A percentile compares a stretch with the other conserved stretches of the same genome.
Conservation (phyloP, 2,888 invertebrate species). For the Mimachlamys varia region DNA sequence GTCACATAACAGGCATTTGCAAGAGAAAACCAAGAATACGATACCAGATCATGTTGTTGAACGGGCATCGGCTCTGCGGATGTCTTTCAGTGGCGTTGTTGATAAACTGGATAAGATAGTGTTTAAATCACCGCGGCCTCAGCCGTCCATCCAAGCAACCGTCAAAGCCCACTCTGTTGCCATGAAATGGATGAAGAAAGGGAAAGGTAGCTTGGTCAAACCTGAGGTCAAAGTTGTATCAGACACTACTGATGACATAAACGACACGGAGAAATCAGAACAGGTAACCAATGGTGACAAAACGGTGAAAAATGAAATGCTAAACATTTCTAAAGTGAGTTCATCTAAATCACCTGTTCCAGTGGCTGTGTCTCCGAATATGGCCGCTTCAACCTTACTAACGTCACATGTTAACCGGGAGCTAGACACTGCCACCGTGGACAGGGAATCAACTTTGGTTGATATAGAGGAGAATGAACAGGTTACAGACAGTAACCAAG, state of each 20-base stretch:
- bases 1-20: conserved; percentile 62
- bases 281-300: neutral
- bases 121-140: conserved; percentile 54
- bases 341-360: neutral
- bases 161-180: conserved; percentile 57
- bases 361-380: neutral
- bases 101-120: conserved; percentile 60
- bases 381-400: neutral
- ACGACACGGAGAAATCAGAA: neutral
- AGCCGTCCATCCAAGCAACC: conserved; percentile 54
- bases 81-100: conserved; percentile 52
- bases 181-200: conserved; percentile 57
- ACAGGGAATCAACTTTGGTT: neutral
- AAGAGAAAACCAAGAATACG: conserved; percentile 58
- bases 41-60: conserved; percentile 59
- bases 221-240: neutral
- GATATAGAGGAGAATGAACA: neutral
- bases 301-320: neutral
- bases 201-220: neutral
- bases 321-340: neutral
- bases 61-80: conserved; percentile 52
- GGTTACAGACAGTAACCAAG: neutral
- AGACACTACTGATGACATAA: neutral
- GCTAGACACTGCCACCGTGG: neutral
- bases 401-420: neutral